Evolutionary conservation across 1,140 invertebrate species (phyloP).

Genomic region (Drosophila punjabiensis): DNA sequence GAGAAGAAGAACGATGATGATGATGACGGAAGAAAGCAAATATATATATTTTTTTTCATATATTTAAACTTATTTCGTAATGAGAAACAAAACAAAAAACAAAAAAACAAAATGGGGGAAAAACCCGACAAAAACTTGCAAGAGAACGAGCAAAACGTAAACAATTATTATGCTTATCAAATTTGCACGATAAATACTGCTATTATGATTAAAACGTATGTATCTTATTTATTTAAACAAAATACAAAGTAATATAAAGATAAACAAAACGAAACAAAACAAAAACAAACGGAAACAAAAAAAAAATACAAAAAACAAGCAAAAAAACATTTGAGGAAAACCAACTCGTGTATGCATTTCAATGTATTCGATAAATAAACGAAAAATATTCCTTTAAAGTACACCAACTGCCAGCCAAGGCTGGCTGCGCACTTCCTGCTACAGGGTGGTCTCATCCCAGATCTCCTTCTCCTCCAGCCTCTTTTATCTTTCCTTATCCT

Average conservation of each 20-base stretch:
- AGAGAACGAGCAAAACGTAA: constrained; percentile 74
- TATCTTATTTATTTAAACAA: constrained; percentile 85
- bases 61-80: constrained; percentile 83
- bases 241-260: constrained; percentile 82
- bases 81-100: constrained; percentile 34
- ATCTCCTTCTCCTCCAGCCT: neutral
- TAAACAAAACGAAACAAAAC: constrained; percentile 50
- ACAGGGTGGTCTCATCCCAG: constrained; percentile 3
- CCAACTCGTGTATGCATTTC: constrained; percentile 85
- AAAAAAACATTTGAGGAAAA: constrained; percentile 67
- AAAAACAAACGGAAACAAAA: constrained; percentile 42
- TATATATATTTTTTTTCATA: constrained; percentile 82
- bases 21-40: constrained; percentile 50
- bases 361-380: constrained; percentile 85
- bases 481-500: neutral
- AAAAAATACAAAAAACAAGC: constrained; percentile 61
- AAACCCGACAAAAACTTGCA: constrained; percentile 61
- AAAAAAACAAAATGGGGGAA: constrained; percentile 19
- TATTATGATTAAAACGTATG: constrained; percentile 84
- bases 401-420: constrained; percentile 39
- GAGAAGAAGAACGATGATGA: constrained; percentile 16
- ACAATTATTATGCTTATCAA: constrained; percentile 84
- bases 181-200: constrained; percentile 85
- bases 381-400: constrained; percentile 83
- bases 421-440: neutral